Evolutionary conservation across 2,113 vertebrate species (phyloP).

Genomic region (Eulemur macaco): DNA sequence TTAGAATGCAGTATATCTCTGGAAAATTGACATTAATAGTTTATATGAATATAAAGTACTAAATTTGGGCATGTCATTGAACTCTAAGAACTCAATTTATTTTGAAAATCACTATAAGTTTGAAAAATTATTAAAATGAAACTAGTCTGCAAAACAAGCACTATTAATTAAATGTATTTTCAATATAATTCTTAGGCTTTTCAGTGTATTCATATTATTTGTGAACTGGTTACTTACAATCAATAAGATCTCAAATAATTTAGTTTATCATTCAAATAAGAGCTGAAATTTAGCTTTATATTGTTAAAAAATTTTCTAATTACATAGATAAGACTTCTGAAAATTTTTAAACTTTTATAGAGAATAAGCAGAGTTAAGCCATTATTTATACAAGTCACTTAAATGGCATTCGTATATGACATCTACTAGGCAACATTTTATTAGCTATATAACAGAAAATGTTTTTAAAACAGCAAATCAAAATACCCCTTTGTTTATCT

Average conservation of each 20-base stretch:
- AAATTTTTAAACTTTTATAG: neutral
- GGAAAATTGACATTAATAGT: neutral
- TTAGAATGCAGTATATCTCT: neutral
- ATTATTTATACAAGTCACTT: neutral
- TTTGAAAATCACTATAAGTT: neutral
- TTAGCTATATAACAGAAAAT: neutral
- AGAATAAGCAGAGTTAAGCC: slow-evolving; percentile 3
- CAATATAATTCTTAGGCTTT: neutral
- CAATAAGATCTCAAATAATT: neutral
- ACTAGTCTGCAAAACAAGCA: neutral
- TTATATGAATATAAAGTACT: neutral
- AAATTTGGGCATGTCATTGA: neutral
- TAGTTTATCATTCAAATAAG: slow-evolving; percentile 3
- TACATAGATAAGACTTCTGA: neutral
- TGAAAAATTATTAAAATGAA: slow-evolving; percentile 26
- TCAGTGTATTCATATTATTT: slow-evolving; percentile 21
- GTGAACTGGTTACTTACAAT: neutral
- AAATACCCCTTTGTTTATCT: neutral
- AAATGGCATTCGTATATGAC: neutral
- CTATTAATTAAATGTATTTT: neutral
- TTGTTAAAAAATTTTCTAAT: neutral
- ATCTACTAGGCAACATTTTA: neutral
- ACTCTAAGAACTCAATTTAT: neutral
- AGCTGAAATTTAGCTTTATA: neutral
- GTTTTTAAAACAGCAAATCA: neutral